These are phyloP conservation scores for Sturnira hondurensis DNA, from an alignment of 2,113 vertebrate species.

Conservation along the genomic window DNA sequence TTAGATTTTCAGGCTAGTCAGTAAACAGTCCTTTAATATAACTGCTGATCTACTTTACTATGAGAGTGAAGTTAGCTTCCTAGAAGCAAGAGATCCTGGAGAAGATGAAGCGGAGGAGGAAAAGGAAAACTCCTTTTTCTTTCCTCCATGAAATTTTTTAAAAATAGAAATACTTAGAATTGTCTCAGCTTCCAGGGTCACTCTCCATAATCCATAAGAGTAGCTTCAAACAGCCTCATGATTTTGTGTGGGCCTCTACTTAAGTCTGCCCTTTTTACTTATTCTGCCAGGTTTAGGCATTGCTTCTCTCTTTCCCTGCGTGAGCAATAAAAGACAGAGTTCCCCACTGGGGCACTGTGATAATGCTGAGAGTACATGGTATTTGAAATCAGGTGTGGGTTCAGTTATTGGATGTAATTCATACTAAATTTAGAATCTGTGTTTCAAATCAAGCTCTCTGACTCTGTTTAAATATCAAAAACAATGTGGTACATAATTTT, in stretches of 20 bases:
- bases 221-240: neutral
- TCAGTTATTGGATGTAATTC: neutral
- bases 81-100: neutral
- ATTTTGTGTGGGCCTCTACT: accelerated
- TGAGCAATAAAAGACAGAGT: neutral
- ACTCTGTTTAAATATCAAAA: neutral
- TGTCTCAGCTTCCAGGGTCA: neutral
- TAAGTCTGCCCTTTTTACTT: neutral
- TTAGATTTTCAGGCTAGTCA: neutral
- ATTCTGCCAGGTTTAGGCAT: neutral
- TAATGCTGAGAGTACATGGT: neutral
- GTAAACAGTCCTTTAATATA: neutral
- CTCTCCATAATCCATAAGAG: neutral
- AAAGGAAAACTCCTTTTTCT: neutral
- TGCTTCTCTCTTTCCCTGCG: neutral
- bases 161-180: neutral
- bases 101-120: neutral
- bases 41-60: neutral
- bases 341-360: neutral
- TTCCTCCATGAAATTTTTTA: neutral
- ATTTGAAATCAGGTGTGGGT: neutral
- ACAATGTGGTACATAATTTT: neutral
- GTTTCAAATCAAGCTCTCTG: neutral
- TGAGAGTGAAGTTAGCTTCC: neutral
- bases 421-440: neutral